phyloP scores from a whole-genome alignment of 2,888 invertebrate species.

The Eutolmus rufibarbis region DNA sequence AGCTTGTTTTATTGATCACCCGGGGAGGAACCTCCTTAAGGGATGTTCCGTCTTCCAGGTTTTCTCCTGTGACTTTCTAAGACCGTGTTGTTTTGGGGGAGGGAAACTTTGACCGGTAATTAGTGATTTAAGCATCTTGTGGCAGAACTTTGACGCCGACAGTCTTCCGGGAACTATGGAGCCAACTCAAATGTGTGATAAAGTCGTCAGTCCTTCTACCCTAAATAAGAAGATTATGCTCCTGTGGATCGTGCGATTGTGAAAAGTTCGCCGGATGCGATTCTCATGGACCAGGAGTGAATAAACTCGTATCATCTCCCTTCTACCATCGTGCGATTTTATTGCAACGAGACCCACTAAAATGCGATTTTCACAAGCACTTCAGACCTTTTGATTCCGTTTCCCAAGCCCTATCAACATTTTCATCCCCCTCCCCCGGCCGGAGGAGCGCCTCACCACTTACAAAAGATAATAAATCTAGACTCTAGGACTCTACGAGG shows the following conservation, averaged over 20 bases:
- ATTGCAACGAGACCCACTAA: neutral
- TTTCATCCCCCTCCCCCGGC: neutral
- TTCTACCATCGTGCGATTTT: neutral
- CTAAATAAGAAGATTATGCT: neutral
- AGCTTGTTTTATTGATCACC: neutral
- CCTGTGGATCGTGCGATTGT: neutral
- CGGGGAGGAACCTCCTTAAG: neutral
- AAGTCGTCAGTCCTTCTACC: neutral
- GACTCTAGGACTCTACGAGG: neutral
- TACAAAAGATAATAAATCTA: slow-evolving; percentile 4
- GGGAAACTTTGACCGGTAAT: slow-evolving; percentile 24
- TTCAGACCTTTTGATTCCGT: neutral
- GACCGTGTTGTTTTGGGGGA: neutral
- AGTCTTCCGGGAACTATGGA: neutral
- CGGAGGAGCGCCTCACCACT: neutral
- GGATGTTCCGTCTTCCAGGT: neutral
- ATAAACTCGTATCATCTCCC: neutral
- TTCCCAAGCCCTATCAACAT: neutral
- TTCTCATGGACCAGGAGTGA: neutral
- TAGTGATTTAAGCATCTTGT: slow-evolving; percentile 22
- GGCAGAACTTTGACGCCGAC: slow-evolving; percentile 21
- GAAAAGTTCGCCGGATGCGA: neutral
- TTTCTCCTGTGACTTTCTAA: neutral
- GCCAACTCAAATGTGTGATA: neutral
- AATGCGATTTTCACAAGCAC: neutral